These are phyloP conservation scores for Cydia strobilella DNA, from an alignment of 1,140 invertebrate species.

Conservation along the genomic window DNA sequence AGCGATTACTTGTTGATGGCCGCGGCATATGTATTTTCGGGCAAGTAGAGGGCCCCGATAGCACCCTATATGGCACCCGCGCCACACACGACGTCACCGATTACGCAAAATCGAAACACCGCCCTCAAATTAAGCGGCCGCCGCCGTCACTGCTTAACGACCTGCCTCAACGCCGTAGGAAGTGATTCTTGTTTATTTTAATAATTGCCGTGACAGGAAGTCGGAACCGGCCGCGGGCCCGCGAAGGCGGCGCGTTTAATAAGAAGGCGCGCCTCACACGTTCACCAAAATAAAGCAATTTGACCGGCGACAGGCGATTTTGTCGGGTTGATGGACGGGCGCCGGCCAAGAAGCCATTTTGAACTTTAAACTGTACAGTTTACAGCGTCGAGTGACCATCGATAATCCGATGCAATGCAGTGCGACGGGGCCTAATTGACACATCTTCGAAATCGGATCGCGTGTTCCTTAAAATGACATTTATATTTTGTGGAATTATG, in stretches of 20 bases:
- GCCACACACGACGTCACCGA: slow-evolving; percentile 58
- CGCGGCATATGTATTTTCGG: slow-evolving; percentile 20
- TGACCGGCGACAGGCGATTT: slow-evolving; percentile 43
- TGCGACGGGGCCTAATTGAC: slow-evolving; percentile 25
- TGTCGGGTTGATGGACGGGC: slow-evolving; percentile 13
- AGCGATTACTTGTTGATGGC: slow-evolving; percentile 41
- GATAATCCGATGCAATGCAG: slow-evolving; percentile 11
- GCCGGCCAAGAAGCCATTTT: slow-evolving; percentile 19
- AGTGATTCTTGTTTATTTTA: slow-evolving; percentile 77
- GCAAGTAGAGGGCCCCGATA: slow-evolving; percentile 32
- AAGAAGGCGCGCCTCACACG: slow-evolving; percentile 44
- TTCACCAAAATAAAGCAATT: slow-evolving; percentile 68
- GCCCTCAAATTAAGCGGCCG: slow-evolving; percentile 61
- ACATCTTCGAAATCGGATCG: slow-evolving; percentile 30
- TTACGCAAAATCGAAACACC: slow-evolving; percentile 53
- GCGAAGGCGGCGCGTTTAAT: slow-evolving; percentile 42
- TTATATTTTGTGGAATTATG: slow-evolving; percentile 39
- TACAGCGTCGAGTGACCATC: slow-evolving; percentile 4
- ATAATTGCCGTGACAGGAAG: slow-evolving; percentile 72
- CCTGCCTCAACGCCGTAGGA: slow-evolving; percentile 63
- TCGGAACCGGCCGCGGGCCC: slow-evolving; percentile 41
- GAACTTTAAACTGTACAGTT: slow-evolving; percentile 19
- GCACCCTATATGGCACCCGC: slow-evolving; percentile 52
- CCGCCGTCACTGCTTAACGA: slow-evolving; percentile 48
- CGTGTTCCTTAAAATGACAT: slow-evolving; percentile 34